Conservation (phyloP, 2,888 invertebrate genomes). For the Leucozona laternaria region DNA sequence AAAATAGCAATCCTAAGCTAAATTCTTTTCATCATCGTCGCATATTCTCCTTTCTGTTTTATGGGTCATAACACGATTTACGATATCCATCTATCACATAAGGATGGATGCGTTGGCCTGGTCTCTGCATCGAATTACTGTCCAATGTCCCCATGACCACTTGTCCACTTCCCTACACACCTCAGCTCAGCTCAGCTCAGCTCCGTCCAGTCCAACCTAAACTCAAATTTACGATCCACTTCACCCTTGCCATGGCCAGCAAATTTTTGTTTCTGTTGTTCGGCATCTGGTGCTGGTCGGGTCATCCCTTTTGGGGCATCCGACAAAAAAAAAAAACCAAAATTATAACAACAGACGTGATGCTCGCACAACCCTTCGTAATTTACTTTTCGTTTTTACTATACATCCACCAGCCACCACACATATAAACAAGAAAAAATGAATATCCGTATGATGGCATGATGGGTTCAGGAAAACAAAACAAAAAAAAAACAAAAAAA, state of each 20-base stretch:
- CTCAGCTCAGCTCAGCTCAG: too few relatives aligned
- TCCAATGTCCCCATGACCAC: neutral
- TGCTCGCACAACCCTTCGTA: constrained; percentile 27
- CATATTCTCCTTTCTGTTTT: constrained; percentile 46
- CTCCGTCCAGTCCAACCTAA: constrained; percentile 3
- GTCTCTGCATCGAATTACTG: constrained; percentile 56
- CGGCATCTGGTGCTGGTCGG: constrained; percentile 23
- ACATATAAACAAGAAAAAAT: constrained; percentile 25
- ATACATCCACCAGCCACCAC: neutral
- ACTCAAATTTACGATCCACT: constrained; percentile 56
- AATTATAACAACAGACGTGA: constrained; percentile 35
- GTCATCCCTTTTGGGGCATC: constrained; percentile 43
- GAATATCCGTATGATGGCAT: constrained; percentile 9
- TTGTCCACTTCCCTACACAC: constrained; percentile 16
- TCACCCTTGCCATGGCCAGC: constrained; percentile 33
- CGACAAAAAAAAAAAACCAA: neutral
- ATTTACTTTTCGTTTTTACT: constrained; percentile 12
- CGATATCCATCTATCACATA: constrained; percentile 62
- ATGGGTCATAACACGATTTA: constrained; percentile 65
- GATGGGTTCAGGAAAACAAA: neutral
- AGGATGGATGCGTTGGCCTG: constrained; percentile 49
- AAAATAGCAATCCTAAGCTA: constrained; percentile 24
- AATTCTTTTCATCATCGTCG: constrained; percentile 12
- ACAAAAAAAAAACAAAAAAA: neutral
- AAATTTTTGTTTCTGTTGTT: neutral